Evolutionary conservation across 2,113 vertebrate genomes (phyloP).

Genomic region (Perccottus glenii): DNA sequence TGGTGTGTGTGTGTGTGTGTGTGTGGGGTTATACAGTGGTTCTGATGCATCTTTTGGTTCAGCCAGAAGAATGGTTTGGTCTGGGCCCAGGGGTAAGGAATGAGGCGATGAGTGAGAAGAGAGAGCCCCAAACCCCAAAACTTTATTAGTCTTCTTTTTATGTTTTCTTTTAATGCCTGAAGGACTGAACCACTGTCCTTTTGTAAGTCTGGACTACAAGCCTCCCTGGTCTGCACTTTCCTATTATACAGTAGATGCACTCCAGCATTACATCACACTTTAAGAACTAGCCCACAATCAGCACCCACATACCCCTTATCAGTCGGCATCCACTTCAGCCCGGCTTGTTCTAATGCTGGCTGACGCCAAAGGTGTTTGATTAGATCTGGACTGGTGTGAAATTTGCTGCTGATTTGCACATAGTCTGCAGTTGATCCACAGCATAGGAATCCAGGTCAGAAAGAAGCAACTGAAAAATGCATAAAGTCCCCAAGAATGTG

Average conservation of each 20-base stretch:
- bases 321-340: constrained; percentile 35
- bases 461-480: constrained; percentile 20
- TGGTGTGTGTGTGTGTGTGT: no score
- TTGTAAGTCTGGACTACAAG: no score
- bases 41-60: no score
- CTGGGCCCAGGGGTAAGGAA: no score
- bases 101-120: no score
- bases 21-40: no score
- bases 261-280: constrained; percentile 19
- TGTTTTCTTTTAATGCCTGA: no score
- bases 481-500: not conserved
- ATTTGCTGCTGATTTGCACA: constrained; percentile 3
- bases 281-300: constrained; percentile 39
- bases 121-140: no score
- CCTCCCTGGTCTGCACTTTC: not conserved
- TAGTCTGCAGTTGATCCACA: not conserved
- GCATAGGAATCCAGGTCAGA: not conserved
- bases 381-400: constrained; percentile 29
- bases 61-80: no score
- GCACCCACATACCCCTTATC: constrained; percentile 16
- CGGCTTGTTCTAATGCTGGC: not conserved
- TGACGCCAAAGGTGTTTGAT: constrained; percentile 44
- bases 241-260: constrained; percentile 5
- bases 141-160: no score
- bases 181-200: no score